Evolutionary conservation across 2,888 invertebrate species (phyloP).

Genomic region (Xanthia togata): DNA sequence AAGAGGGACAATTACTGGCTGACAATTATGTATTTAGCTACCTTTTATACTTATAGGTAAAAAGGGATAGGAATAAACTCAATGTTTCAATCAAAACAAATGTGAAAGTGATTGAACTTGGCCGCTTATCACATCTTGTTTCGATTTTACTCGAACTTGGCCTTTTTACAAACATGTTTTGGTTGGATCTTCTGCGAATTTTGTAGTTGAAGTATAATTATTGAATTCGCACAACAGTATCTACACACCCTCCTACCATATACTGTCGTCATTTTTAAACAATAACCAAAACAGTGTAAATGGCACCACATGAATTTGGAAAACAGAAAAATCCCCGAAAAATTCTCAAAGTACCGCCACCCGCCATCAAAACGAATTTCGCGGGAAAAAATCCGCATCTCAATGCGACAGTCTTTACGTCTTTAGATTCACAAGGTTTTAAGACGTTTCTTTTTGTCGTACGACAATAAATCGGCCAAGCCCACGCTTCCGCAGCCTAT

Average conservation of each 20-base stretch:
- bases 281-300: background rate
- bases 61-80: background rate
- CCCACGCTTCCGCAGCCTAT: slow-evolving; percentile 84
- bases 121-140: slow-evolving; percentile 39
- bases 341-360: background rate
- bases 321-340: too few species aligned
- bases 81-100: background rate
- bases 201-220: background rate
- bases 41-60: background rate
- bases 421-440: slow-evolving; percentile 56
- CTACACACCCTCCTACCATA: background rate
- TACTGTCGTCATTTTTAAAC: background rate
- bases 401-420: slow-evolving; percentile 54
- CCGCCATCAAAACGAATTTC: background rate
- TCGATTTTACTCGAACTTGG: slow-evolving; percentile 45
- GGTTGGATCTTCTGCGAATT: slow-evolving; percentile 36
- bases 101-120: slow-evolving; percentile 58
- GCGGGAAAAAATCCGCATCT: background rate
- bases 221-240: background rate
- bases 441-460: slow-evolving; percentile 65
- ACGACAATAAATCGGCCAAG: slow-evolving; percentile 69
- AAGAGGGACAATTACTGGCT: background rate
- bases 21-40: too few species aligned
- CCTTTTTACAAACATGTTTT: slow-evolving; percentile 44
- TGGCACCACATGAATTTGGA: background rate